Evolutionary conservation across 2,797 vertebrate species (phyloP), one percentile per base, ranked within the genome.

Genomic region (Lateolabrax maculatus): DNA sequence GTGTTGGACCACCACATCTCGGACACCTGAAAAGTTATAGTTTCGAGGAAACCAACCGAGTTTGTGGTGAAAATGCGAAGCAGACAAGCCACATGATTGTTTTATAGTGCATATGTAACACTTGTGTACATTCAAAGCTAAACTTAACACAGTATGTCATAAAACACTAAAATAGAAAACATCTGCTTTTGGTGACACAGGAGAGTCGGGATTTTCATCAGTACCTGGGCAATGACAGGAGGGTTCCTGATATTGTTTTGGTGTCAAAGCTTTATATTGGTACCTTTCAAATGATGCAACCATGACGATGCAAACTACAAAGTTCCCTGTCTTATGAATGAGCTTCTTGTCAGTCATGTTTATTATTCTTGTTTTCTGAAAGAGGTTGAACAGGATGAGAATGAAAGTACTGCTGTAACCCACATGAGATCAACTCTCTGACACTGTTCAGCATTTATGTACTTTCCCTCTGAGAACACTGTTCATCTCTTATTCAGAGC

Each of bases 401-500:
- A 49, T 27, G 16, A 39, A 43, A 68, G 36, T 48, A 2, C 23
- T 34, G 34, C 5, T 2, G 3, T 8, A 58, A 25, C 36, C 12
- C 27, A 43, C 25, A 52, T 58, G 11, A 76, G 31, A 67, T 75
- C 37, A 56, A 8, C 23, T 41, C 21, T 48, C n/a, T 23, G 9
- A 6, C 34, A 0, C 36, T 9, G 29, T 18, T 71, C 43, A 49
- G 56, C 37, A 11, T 71, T 0, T 41, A 19, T 36, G 21, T 13
- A 2, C 41, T 12, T 23, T 39, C 44, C 52, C 29, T 67, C 44
- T 36, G 44, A 27, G 31, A 29, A 21, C 25, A 7, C 4, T 9
- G n/a, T 39, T 77, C 25, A 57, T 78, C 13, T 60, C 25, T 23
- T 34, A 48, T 69, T 51, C 80, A 79, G 34, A 53, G 4, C 46